These are phyloP conservation scores for Odobenus rosmarus DNA, from an alignment of 2,113 vertebrate species.

Conservation along the genomic window DNA sequence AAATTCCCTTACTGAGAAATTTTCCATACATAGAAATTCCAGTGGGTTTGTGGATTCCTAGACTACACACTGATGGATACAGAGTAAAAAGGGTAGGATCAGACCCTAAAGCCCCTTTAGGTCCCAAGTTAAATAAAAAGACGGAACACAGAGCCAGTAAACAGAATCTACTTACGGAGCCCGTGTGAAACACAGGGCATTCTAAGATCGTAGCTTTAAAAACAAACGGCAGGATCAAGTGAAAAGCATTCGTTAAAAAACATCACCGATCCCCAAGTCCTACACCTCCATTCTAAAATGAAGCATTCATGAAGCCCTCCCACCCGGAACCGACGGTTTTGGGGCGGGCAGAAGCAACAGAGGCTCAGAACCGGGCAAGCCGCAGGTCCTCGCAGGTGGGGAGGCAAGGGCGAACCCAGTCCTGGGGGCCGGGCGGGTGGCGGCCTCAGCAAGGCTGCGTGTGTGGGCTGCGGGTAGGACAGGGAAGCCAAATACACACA, in stretches of 20 bases:
- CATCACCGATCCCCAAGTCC: background rate
- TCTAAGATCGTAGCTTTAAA: background rate
- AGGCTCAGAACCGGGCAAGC: too few relatives aligned
- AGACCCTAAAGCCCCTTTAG: background rate
- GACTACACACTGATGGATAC: background rate
- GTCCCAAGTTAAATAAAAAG: background rate
- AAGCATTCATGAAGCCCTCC: too few relatives aligned
- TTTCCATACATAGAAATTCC: background rate
- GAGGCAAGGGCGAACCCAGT: background rate
- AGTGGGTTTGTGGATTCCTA: background rate
- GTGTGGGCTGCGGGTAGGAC: background rate
- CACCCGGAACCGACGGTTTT: too few relatives aligned
- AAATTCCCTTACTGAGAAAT: background rate
- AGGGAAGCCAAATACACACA: background rate
- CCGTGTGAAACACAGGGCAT: background rate
- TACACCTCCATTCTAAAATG: background rate
- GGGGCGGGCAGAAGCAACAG: too few relatives aligned
- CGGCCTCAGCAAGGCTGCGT: background rate
- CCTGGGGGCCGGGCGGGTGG: background rate
- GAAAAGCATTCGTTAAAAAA: background rate
- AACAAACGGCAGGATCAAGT: background rate
- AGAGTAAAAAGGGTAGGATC: background rate
- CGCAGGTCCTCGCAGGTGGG: rapidly evolving
- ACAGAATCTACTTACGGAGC: background rate
- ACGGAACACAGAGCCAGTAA: background rate